Base-by-base conservation (phyloP, 2,888 invertebrate species). In the Ormyrus pomaceus region DNA sequence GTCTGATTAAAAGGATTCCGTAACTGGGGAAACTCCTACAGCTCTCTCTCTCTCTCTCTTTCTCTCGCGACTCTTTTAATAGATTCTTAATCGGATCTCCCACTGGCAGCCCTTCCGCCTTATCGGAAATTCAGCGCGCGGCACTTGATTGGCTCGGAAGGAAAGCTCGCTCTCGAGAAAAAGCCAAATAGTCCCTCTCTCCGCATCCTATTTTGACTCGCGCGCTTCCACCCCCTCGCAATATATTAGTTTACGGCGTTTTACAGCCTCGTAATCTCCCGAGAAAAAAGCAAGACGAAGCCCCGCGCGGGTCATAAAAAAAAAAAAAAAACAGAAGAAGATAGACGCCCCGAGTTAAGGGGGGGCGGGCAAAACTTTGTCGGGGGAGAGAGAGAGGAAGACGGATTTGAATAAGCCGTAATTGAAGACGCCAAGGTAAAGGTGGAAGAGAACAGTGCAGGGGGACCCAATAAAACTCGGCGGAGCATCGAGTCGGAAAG, bases 361-460 rank as follows among this genome's bases (percentile, higher is more conserved):
- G 4, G 34, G 34, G 34, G 34, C 3, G 34, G 34, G 34, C 2
- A 34, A 34, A 34, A 34, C 34, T 34, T 34, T 34, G 34, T 3
- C 34, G 34, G 4, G 34, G 3, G 13, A 58, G 13, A 46, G 46
- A 61, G n/a, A 51, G 46, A 8, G 46, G 59, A 48, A 48, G 66
- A 10, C 11, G 48, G 66, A 74, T 74, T 76, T 68, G 61, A 76
- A 76, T 69, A 68, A 69, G 58, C 48, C 8, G 34, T 55, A 69
- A 69, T 76, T 69, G 56, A 69, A 59, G 62, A 76, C 19, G 55
- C 56, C 73, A 71, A 71, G 61, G 71, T 71, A 61, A 71, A 71
- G 71, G 71, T 71, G 46, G 11, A n/a, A 34, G 34, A 9, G 70
- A 58, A 11, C 46, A 10, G 19, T 9, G 70, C 13, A 11, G 10